Evolutionary conservation across 2,797 vertebrate species (phyloP).

Genomic region (Sebastes kiyomatsui): DNA sequence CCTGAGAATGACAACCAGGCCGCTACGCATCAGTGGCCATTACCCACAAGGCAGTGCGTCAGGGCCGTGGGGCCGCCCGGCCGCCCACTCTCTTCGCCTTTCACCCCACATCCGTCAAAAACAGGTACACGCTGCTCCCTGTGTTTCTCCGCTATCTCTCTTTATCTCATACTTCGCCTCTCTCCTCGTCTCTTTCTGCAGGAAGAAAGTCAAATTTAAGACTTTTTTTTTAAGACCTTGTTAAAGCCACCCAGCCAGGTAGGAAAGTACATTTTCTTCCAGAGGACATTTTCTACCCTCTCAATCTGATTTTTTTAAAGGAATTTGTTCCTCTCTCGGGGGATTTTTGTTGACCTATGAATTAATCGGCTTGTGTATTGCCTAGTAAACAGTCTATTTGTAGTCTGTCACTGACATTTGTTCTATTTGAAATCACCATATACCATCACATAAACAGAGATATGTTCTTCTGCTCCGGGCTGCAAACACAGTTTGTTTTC

Average conservation of each 20-base stretch:
- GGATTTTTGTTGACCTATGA: conserved; percentile 32
- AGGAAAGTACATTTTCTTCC: conserved; percentile 23
- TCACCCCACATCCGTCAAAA: conserved; percentile 71
- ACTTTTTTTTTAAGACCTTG: neutral
- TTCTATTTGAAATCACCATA: conserved; percentile 36
- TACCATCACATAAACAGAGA: conserved; percentile 17
- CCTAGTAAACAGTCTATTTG: conserved; percentile 23
- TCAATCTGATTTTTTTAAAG: conserved; percentile 1
- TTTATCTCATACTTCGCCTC: neutral
- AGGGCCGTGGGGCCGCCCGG: conserved; percentile 46
- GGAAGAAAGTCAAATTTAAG: conserved; percentile 21
- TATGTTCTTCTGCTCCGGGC: neutral
- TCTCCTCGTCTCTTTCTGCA: conserved; percentile 19
- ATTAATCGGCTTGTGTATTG: conserved; percentile 20
- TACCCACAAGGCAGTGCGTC: conserved; percentile 72
- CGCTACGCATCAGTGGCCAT: conserved; percentile 69
- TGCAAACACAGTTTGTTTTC: conserved; percentile 25
- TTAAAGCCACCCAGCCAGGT: conserved; percentile 26
- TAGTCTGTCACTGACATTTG: conserved; percentile 35
- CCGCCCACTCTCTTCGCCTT: conserved; percentile 61
- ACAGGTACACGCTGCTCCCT: conserved; percentile 50
- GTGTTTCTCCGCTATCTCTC: conserved; percentile 11
- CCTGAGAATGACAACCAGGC: conserved; percentile 71
- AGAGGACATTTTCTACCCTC: conserved; percentile 15
- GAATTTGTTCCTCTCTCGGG: neutral